Percentiles rank a stretch among this genome's conserved stretches.
Conservation (phyloP, 2,113 vertebrate genomes). For the Ctenodactylus gundi region DNA sequence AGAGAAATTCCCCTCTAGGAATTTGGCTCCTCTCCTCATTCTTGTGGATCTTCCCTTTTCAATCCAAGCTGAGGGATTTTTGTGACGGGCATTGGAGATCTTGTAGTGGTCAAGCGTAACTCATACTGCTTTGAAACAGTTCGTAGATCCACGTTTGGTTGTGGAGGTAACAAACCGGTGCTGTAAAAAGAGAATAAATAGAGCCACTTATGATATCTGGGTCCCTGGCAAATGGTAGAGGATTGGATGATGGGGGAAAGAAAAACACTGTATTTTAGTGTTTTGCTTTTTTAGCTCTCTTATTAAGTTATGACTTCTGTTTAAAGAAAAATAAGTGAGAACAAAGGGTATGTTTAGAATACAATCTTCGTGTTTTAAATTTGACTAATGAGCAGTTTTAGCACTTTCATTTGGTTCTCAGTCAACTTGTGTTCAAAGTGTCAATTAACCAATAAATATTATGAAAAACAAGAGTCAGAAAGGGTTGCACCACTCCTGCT, state of each 20-base stretch:
- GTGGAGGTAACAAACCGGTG: conserved; percentile 40
- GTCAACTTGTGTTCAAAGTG: conserved; percentile 63
- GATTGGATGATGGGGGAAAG: background rate
- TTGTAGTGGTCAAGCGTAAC: conserved; percentile 20
- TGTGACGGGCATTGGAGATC: background rate
- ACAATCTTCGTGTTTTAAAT: conserved; percentile 55
- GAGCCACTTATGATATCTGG: conserved; percentile 18
- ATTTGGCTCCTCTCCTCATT: background rate
- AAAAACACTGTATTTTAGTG: conserved; percentile 9
- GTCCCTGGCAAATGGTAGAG: background rate
- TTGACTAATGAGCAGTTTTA: conserved; percentile 66
- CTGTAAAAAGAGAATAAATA: conserved; percentile 52
- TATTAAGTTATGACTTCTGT: conserved; percentile 63
- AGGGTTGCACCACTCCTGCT: conserved; percentile 50
- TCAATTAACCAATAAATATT: conserved; percentile 67
- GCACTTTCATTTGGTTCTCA: conserved; percentile 62
- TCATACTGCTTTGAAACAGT: conserved; percentile 53
- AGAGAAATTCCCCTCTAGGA: background rate
- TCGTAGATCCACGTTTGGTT: background rate
- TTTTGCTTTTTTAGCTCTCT: conserved; percentile 48
- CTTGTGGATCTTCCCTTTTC: conserved; percentile 9
- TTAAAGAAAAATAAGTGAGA: conserved; percentile 64
- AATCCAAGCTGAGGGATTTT: background rate
- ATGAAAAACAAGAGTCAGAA: conserved; percentile 63
- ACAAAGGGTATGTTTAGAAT: conserved; percentile 61